Evolutionary conservation across 2,888 invertebrate species (phyloP), one percentile per base, ranked within the genome.

Genomic region (Leptinotarsa rubiginosa): DNA sequence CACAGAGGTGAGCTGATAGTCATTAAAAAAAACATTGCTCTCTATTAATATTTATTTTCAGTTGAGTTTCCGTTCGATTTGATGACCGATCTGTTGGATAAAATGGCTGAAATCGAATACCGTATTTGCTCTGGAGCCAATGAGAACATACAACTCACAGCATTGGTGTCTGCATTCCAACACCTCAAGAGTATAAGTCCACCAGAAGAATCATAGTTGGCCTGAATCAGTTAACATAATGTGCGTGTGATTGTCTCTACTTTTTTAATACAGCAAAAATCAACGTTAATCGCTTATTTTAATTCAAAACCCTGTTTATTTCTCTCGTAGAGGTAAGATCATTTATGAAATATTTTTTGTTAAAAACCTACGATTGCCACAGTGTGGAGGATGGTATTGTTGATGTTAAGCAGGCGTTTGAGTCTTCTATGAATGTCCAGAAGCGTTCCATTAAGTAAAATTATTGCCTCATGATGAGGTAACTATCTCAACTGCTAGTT

Each of bases 61-160:
- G 97, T 97, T 88, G 97, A 97, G 85, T 91, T 98, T 69, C 96
- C 98, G 0, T 91, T 93, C 70, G 91, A 93, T 62, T 92, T 96
- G 50, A 88, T 96, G 82, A 92, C 95, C 72, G 90, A 93, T 76
- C 88, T 99, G 47, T 88, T 98, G 69, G 93, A 95, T 64, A 95
- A 96, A 88, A 91, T 99, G 92, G 93, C 97, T 2, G 95, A 95
- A 80, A 93, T 97, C 71, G 99, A 99, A 88, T 92, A 94, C 85
- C 91, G 97, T 50, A 89, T 99, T 49, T 90, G 96, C 0, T 90
- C 92, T 77, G 99, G 99, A 41, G 94, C 96, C 77, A 95, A 92
- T 85, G 99, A 99, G 88, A 93, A 94, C 80, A 92, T 97, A 65
- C 98, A 99, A 88, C 89, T 98, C 18, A 93, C 96, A 72, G 93